Evolutionary conservation across 2,888 invertebrate genomes (phyloP).

Genomic region (Diaperis boleti): DNA sequence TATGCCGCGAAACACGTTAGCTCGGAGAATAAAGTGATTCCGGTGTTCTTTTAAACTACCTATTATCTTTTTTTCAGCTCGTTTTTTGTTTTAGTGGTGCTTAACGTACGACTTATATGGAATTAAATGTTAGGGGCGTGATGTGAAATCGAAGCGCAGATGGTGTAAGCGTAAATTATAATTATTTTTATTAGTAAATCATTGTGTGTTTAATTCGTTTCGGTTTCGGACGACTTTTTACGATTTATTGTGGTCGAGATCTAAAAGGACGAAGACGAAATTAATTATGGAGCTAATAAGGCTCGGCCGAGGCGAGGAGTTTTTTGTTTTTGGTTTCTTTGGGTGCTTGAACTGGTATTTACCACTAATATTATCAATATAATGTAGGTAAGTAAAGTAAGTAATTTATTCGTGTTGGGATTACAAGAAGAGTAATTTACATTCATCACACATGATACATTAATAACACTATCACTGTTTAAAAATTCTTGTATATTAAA

Average conservation of each 20-base stretch:
- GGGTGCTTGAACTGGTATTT: too few species aligned
- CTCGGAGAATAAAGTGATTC: conserved; percentile 58
- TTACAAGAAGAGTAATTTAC: too few species aligned
- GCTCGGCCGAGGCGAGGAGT: not conserved
- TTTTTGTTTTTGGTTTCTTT: not conserved
- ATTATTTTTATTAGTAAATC: conserved; percentile 41
- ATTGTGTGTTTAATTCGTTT: conserved; percentile 39
- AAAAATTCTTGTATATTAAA: too few species aligned
- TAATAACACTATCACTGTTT: too few species aligned
- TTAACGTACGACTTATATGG: conserved; percentile 34
- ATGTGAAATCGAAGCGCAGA: conserved; percentile 44
- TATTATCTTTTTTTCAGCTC: conserved; percentile 51
- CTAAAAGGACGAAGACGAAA: conserved; percentile 18
- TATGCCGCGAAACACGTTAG: conserved; percentile 62
- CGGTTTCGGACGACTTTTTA: conserved; percentile 22
- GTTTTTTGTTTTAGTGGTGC: conserved; percentile 26
- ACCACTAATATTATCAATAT: too few species aligned
- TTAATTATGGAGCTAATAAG: conserved; percentile 27
- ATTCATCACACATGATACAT: too few species aligned
- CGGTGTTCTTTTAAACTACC: conserved; percentile 53
- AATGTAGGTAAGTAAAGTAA: too few species aligned
- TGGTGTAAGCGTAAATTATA: conserved; percentile 29
- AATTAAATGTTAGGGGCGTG: conserved; percentile 49
- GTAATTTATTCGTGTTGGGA: too few species aligned
- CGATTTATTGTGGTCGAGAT: conserved; percentile 24